Evolutionary conservation across 2,797 vertebrate species (phyloP).

Genomic region (Tenualosa ilisha): DNA sequence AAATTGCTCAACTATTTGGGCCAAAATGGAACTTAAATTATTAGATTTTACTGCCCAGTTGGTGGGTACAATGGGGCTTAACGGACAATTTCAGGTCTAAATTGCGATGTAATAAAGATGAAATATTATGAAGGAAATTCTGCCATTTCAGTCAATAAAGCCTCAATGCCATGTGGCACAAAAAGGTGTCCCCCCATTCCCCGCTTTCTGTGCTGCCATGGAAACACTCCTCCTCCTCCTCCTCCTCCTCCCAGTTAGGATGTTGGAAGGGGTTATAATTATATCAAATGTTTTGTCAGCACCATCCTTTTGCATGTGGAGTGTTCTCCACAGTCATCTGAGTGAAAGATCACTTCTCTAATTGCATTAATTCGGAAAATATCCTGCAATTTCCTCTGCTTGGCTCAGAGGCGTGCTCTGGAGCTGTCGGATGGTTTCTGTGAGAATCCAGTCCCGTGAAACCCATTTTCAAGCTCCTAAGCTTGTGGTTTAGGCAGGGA

Average conservation of each 20-base stretch:
- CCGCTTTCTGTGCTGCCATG: not conserved
- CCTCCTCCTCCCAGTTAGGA: not conserved
- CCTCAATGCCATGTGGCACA: not conserved
- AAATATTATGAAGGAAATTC: not conserved
- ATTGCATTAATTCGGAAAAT: slow-evolving; percentile 23
- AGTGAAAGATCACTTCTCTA: slow-evolving; percentile 23
- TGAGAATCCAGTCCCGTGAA: not conserved
- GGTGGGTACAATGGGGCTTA: not conserved
- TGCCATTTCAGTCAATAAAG: not conserved
- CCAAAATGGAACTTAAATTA: not conserved
- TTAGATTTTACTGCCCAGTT: not conserved
- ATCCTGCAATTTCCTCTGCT: slow-evolving; percentile 13
- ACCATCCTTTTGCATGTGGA: slow-evolving; percentile 6
- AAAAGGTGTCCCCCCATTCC: not conserved
- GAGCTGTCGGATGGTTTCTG: not conserved
- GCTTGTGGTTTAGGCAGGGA: not conserved
- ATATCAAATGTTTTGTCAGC: slow-evolving; percentile 19
- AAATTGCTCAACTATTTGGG: not conserved
- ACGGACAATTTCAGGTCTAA: slow-evolving; percentile 1
- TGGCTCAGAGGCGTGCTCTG: not conserved
- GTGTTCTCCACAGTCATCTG: slow-evolving; percentile 20
- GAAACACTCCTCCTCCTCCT: not conserved
- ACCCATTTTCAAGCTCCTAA: not conserved
- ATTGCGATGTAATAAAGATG: not conserved
- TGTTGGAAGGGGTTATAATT: slow-evolving; percentile 2